Percentiles rank a stretch among this genome's conserved stretches.
phyloP scores from a whole-genome alignment of 2,888 invertebrate species.

The Rosalia funebris region DNA sequence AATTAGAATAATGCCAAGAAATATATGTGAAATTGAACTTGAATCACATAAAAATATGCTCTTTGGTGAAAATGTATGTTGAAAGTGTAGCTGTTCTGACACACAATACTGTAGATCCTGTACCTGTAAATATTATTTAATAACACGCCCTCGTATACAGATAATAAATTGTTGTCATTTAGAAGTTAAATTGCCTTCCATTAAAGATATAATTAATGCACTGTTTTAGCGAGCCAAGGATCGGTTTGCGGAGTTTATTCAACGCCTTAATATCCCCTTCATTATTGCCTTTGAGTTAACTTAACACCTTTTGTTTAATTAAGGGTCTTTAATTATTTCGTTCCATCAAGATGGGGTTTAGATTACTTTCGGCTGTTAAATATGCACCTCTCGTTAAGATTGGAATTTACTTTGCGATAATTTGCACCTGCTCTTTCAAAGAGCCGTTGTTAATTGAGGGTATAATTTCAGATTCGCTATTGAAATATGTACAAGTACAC shows the following conservation, averaged over 20 bases:
- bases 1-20: too few relatives aligned
- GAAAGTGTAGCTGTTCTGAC: too few relatives aligned
- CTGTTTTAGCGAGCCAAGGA: not conserved
- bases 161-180: not conserved
- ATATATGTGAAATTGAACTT: too few relatives aligned
- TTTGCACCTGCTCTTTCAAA: slow-evolving; percentile 4
- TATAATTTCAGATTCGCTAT: too few relatives aligned
- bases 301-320: slow-evolving; percentile 20
- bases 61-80: too few relatives aligned
- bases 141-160: not conserved
- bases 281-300: slow-evolving; percentile 8
- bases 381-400: slow-evolving; percentile 1
- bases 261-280: slow-evolving; percentile 5
- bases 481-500: too few relatives aligned
- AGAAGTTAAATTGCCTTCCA: not conserved
- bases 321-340: slow-evolving; percentile 13
- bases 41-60: too few relatives aligned
- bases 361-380: not conserved
- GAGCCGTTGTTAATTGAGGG: not conserved
- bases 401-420: not conserved
- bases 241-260: not conserved
- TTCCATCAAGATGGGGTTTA: not conserved
- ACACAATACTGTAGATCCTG: too few relatives aligned
- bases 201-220: not conserved
- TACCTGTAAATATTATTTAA: not conserved